These are phyloP conservation scores for Agrilus mali DNA, from an alignment of 2,888 invertebrate species.

Conservation along the genomic window DNA sequence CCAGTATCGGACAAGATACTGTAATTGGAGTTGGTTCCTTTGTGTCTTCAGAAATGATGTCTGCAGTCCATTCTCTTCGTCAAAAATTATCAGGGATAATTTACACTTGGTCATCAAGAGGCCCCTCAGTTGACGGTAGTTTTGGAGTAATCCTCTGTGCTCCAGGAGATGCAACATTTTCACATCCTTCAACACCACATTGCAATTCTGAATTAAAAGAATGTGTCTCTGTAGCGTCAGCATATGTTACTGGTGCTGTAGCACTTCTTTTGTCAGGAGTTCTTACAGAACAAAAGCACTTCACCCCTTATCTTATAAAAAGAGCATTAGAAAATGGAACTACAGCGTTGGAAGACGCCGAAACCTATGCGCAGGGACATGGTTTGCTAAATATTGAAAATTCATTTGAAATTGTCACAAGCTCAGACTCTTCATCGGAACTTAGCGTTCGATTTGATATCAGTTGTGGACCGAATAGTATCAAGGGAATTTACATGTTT, in stretches of 20 bases:
- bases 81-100: constrained; percentile 69
- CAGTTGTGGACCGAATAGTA: constrained; percentile 48
- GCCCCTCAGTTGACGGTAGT: constrained; percentile 80
- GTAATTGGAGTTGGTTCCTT: constrained; percentile 93
- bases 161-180: constrained; percentile 88
- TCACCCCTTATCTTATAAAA: constrained; percentile 82
- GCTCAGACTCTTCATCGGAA: constrained; percentile 51
- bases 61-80: constrained; percentile 85
- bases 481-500: constrained; percentile 79
- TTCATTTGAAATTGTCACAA: constrained; percentile 69
- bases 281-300: constrained; percentile 53
- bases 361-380: constrained; percentile 85
- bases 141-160: constrained; percentile 82
- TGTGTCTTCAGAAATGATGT: constrained; percentile 96
- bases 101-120: constrained; percentile 86
- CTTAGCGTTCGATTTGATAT: constrained; percentile 61
- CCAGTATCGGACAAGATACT: constrained; percentile 69
- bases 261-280: constrained; percentile 72
- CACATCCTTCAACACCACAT: constrained; percentile 74
- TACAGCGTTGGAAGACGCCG: constrained; percentile 55
- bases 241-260: constrained; percentile 88
- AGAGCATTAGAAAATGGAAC: constrained; percentile 86
- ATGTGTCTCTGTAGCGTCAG: constrained; percentile 97
- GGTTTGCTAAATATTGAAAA: constrained; percentile 87
- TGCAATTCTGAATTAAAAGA: constrained; percentile 84